These are phyloP conservation scores for Octonoba sinensis DNA, from an alignment of 2,888 invertebrate genomes.

Conservation along the genomic window DNA sequence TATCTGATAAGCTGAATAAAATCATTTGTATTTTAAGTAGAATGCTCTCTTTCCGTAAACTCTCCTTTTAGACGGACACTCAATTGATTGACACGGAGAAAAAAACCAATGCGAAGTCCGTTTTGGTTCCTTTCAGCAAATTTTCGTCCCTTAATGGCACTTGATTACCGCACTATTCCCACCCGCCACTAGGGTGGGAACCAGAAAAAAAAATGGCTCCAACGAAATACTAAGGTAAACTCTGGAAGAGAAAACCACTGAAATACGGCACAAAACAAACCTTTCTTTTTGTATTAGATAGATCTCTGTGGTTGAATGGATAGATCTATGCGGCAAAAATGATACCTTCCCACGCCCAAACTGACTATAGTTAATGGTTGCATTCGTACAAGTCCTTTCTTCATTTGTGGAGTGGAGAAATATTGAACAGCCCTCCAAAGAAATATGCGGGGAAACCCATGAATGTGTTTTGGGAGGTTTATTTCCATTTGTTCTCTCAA, in stretches of 20 bases:
- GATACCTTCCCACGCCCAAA: conserved; percentile 56
- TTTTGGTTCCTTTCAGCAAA: conserved; percentile 42
- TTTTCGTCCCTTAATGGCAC: conserved; percentile 56
- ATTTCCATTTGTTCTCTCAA: conserved; percentile 58
- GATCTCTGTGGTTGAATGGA: conserved; percentile 34
- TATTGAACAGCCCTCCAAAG: conserved; percentile 50
- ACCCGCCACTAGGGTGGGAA: not conserved
- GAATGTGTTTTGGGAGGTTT: conserved; percentile 56
- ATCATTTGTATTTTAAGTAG: too few species aligned
- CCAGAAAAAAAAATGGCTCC: not conserved
- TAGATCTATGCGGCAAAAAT: conserved; percentile 52
- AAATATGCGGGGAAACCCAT: conserved; percentile 40
- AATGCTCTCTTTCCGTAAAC: too few species aligned
- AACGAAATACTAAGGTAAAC: conserved; percentile 42
- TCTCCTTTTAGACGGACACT: too few species aligned
- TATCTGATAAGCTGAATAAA: too few species aligned
- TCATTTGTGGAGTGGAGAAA: conserved; percentile 57
- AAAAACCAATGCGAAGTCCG: not conserved
- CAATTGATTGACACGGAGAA: conserved; percentile 50
- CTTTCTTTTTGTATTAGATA: conserved; percentile 37
- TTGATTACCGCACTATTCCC: conserved; percentile 56
- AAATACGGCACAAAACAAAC: conserved; percentile 48
- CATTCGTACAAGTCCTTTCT: conserved; percentile 58
- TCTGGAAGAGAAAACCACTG: conserved; percentile 12
- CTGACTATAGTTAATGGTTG: conserved; percentile 61